Evolutionary conservation across 2,113 vertebrate species (phyloP).

Genomic region (Thermophis baileyi): DNA sequence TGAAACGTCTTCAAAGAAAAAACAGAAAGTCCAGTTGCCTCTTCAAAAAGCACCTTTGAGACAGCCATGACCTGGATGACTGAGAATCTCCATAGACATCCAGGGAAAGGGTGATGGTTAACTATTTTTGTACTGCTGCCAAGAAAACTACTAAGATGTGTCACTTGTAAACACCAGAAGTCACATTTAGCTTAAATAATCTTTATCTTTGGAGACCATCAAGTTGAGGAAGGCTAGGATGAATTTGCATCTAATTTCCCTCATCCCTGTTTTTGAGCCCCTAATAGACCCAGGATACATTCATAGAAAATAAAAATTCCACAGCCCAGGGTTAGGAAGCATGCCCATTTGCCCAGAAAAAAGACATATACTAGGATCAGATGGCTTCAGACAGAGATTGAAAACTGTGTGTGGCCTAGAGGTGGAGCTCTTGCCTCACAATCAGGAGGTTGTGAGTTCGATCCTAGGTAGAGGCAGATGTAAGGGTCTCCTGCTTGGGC

Average conservation of each 20-base stretch:
- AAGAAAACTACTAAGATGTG: background rate
- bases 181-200: background rate
- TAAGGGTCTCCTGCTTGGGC: too few species aligned
- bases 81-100: too few species aligned
- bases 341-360: background rate
- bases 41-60: too few species aligned
- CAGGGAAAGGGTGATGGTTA: background rate
- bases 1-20: too few species aligned
- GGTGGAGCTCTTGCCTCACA: too few species aligned
- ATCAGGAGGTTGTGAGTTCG: too few species aligned
- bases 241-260: background rate
- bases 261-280: background rate
- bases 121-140: background rate
- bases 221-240: background rate
- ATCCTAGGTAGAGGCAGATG: too few species aligned
- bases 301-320: background rate
- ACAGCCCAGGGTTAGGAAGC: background rate
- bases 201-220: background rate
- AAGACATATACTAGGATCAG: background rate
- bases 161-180: background rate
- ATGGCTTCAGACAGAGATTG: background rate
- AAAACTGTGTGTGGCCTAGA: too few species aligned
- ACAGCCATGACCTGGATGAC: too few species aligned
- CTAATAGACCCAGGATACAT: background rate
- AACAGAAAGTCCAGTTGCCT: too few species aligned